A percentile compares a stretch with the other conserved stretches of the same genome.
Evolutionary conservation across 30 jellyfish, hydroid and myxozoan species (phyloP).

Genomic region (Cassiopea xamachana): DNA sequence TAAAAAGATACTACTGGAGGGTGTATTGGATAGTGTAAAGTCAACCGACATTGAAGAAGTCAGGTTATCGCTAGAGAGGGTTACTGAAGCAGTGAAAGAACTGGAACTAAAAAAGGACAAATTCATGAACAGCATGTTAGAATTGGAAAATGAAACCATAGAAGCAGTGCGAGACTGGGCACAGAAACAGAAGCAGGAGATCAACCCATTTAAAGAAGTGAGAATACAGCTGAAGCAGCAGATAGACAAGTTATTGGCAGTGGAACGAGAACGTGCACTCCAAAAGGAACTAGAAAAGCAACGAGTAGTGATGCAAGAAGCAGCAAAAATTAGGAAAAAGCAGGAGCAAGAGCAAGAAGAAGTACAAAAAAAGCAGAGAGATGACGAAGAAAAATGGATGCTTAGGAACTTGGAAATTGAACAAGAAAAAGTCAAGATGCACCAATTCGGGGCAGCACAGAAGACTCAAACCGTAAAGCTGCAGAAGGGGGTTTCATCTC

Average conservation of each 20-base stretch:
- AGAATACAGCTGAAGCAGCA: conserved; percentile 1
- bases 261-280: background rate
- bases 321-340: background rate
- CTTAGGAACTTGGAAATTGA: conserved; percentile 11
- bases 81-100: conserved; percentile 21
- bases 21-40: conserved; percentile 8
- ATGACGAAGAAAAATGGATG: conserved; percentile 7
- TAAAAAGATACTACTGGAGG: conserved; percentile 23
- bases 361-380: background rate
- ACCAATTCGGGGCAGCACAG: conserved; percentile 27
- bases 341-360: background rate
- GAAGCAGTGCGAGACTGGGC: conserved; percentile 34
- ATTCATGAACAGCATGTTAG: background rate
- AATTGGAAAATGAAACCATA: conserved; percentile 18
- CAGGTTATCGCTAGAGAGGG: conserved; percentile 16
- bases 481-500: conserved; percentile 57
- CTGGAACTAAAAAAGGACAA: conserved; percentile 11
- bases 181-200: conserved; percentile 16
- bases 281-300: conserved; percentile 2
- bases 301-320: background rate
- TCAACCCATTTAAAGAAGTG: conserved; percentile 14
- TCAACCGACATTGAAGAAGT: conserved; percentile 40
- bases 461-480: conserved; percentile 62
- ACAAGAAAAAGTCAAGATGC: conserved; percentile 17
- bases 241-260: background rate